These are phyloP conservation scores for Stylophora pistillata DNA, from an alignment of 64 coral and sea anemone species.

Conservation along the genomic window DNA sequence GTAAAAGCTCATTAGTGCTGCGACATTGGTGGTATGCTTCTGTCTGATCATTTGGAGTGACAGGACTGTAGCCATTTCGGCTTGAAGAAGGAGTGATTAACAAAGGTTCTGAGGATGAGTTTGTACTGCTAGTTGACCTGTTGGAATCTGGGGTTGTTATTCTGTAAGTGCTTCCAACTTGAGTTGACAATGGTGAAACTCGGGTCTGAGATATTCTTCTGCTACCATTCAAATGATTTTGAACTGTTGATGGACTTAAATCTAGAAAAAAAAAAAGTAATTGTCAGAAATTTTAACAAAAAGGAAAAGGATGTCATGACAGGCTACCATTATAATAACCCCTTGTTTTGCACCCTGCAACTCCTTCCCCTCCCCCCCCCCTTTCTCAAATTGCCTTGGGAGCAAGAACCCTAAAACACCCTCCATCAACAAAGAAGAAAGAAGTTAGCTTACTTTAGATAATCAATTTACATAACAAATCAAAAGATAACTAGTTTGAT, in stretches of 20 bases:
- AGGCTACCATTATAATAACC: too few species aligned
- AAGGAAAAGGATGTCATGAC: too few species aligned
- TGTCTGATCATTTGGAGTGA: slow-evolving; percentile 11
- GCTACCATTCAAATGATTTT: slow-evolving; percentile 4
- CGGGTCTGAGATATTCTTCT: not conserved
- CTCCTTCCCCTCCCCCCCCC: too few species aligned
- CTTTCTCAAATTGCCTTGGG: too few species aligned
- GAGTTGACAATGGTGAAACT: slow-evolving; percentile 8
- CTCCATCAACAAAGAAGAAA: too few species aligned
- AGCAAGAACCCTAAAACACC: too few species aligned
- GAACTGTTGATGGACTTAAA: slow-evolving; percentile 15
- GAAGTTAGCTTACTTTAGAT: too few species aligned
- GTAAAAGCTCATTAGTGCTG: slow-evolving; percentile 81
- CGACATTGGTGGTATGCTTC: slow-evolving; percentile 15
- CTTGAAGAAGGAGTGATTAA: not conserved
- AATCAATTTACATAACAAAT: too few species aligned
- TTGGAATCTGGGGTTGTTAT: slow-evolving; percentile 8
- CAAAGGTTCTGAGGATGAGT: slow-evolving; percentile 2
- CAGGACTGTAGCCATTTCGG: not conserved
- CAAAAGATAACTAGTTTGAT: too few species aligned
- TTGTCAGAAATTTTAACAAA: too few species aligned
- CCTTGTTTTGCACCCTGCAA: too few species aligned
- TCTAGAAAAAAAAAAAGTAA: not conserved
- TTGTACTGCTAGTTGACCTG: slow-evolving; percentile 1
- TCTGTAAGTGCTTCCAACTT: slow-evolving; percentile 23